Evolutionary conservation across 2,797 vertebrate genomes (phyloP).

Genomic region (Rhinophrynus dorsalis): DNA sequence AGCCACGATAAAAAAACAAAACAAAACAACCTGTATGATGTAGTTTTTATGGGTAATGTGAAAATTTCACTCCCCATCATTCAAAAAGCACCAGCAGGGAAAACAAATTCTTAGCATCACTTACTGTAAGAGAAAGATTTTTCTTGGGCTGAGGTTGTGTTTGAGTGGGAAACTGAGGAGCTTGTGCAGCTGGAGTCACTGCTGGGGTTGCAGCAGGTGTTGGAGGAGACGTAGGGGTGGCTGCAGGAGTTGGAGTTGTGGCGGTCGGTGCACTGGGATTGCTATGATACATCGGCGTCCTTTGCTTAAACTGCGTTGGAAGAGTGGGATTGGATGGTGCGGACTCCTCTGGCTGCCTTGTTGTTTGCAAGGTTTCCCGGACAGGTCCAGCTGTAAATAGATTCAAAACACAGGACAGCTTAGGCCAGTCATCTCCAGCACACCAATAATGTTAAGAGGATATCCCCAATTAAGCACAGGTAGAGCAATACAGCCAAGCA

Average conservation of each 20-base stretch:
- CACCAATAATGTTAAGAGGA: too few relatives aligned
- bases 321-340: slow-evolving; percentile 71
- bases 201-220: slow-evolving; percentile 74
- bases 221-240: slow-evolving; percentile 66
- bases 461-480: too few relatives aligned
- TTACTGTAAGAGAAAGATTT: slow-evolving; percentile 90
- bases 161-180: slow-evolving; percentile 71
- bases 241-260: slow-evolving; percentile 68
- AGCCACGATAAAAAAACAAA: too few relatives aligned
- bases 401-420: not conserved
- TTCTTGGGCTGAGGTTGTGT: slow-evolving; percentile 86
- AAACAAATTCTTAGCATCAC: too few relatives aligned
- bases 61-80: too few relatives aligned
- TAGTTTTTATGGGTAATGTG: too few relatives aligned
- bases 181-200: slow-evolving; percentile 72
- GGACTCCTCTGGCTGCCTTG: slow-evolving; percentile 86
- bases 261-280: slow-evolving; percentile 78
- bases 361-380: slow-evolving; percentile 83
- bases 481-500: too few relatives aligned
- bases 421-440: too few relatives aligned
- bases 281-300: slow-evolving; percentile 94
- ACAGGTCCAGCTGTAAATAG: slow-evolving; percentile 70
- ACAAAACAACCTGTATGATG: too few relatives aligned
- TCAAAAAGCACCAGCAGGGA: too few relatives aligned
- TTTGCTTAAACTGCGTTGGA: slow-evolving; percentile 91